Evolutionary conservation across 2,888 invertebrate species (phyloP).

Genomic region (Athalia cordata): DNA sequence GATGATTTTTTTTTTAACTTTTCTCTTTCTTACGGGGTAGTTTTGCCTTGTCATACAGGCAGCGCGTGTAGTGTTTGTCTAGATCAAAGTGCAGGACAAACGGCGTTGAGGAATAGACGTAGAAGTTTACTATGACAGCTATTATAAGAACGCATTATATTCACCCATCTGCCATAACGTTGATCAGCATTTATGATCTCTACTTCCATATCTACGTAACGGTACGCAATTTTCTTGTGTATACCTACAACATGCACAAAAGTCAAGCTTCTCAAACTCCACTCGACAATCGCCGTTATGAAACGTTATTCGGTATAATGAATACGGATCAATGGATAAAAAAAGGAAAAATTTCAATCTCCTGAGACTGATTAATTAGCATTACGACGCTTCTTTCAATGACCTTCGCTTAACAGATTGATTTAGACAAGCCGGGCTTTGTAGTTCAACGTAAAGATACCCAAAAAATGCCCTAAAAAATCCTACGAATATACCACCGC

Average conservation of each 20-base stretch:
- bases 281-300: slow-evolving; percentile 20
- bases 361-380: too few species aligned
- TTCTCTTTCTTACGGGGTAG: neutral
- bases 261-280: neutral
- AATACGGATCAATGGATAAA: too few species aligned
- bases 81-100: neutral
- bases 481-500: neutral
- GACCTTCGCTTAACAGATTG: neutral
- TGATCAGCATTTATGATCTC: slow-evolving; percentile 34
- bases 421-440: neutral
- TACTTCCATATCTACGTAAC: slow-evolving; percentile 7
- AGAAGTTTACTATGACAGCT: slow-evolving; percentile 13
- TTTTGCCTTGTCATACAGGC: slow-evolving; percentile 20
- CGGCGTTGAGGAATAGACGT: slow-evolving; percentile 15
- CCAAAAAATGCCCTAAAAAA: neutral
- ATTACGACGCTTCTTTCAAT: too few species aligned
- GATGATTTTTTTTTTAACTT: neutral
- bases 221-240: slow-evolving; percentile 20
- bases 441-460: too few species aligned
- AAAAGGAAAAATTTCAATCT: too few species aligned
- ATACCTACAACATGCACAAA: neutral
- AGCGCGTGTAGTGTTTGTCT: slow-evolving; percentile 20
- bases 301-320: neutral
- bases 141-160: slow-evolving; percentile 11
- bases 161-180: slow-evolving; percentile 37